Percentiles rank a stretch among this genome's conserved stretches.
Evolutionary conservation across 2,888 invertebrate genomes (phyloP).

Genomic region (Adelognathus sp.): DNA sequence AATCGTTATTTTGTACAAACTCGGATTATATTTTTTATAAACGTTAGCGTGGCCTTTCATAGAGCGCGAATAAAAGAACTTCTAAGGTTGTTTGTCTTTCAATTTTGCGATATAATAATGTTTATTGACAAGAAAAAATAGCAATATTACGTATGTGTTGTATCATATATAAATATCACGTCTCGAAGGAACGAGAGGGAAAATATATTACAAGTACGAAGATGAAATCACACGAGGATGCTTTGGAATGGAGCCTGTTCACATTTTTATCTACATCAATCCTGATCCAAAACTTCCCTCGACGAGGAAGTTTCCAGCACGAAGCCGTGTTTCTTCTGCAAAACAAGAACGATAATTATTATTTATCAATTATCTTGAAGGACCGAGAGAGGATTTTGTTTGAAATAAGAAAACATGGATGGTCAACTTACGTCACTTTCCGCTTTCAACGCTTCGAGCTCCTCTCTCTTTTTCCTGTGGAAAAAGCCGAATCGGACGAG

Average conservation of each 20-base stretch:
- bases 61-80: background rate
- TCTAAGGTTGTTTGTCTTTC: conserved; percentile 9
- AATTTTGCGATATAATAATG: conserved; percentile 16
- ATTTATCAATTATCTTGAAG: background rate
- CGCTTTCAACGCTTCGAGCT: conserved; percentile 73
- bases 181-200: background rate
- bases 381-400: too few relatives aligned
- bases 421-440: conserved; percentile 68
- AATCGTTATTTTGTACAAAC: conserved; percentile 43
- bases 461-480: conserved; percentile 70
- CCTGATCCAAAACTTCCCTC: conserved; percentile 55
- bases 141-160: too few relatives aligned
- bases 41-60: conserved; percentile 57
- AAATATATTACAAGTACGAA: background rate
- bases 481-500: conserved; percentile 76
- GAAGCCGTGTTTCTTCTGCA: conserved; percentile 45
- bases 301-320: conserved; percentile 62
- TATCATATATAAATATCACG: too few relatives aligned
- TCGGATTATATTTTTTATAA: conserved; percentile 58
- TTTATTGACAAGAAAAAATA: conserved; percentile 24
- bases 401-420: too few relatives aligned
- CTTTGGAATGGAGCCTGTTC: too few relatives aligned
- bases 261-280: conserved; percentile 44
- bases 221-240: too few relatives aligned
- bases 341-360: background rate